Evolutionary conservation across 2,888 invertebrate genomes (phyloP), one percentile per base, ranked within the genome.

Genomic region (Xestoiulus laeticollis): DNA sequence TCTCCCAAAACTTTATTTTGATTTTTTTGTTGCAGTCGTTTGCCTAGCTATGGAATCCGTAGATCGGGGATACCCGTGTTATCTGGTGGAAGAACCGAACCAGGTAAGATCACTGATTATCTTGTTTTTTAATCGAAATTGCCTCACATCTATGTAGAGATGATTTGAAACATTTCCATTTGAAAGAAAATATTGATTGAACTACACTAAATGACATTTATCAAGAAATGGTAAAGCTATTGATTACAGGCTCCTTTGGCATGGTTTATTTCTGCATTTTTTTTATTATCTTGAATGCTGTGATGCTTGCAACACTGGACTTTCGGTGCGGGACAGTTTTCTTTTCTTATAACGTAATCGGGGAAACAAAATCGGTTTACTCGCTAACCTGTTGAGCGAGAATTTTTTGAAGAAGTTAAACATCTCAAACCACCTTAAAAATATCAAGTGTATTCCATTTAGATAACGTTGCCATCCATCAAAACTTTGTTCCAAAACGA

Each of bases 21-120:
- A 85, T 87, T 22, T 59, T 88, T 88, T 82, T 88, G 87, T 86
- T 86, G 87, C 86, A 89, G 89, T 32, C 89, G 88, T n/a, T 87
- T 89, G 83, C 89, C 88, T 48, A 89, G 88, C n/a, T 88, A 89
- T 32, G 89, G 89, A 30, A 59, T 86, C 14, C 85, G 89, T 43
- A 44, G 89, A 83, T 88, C 89, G 26, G 89, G 89, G 53, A 90
- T 90, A n/a, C 89, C 90, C 14, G 88, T 89, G 48, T 87, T 89
- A 30, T 78, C 89, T 48, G 89, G 89, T 78, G 89, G 89, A 19
- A 89, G 89, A 87, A 88, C 59, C 87, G 90, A 89, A 87, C 43
- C 89, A 59, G 89, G 90, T 90, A 89, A 88, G 88, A 53, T 53
- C 8, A 3, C n/a, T 87, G n/a, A 82, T 22, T 78, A 32, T 38